A percentile compares a stretch with the other conserved stretches of the same genome.
Evolutionary conservation across 1,140 invertebrate genomes (phyloP).

Genomic region (Pogonomyrmex californicus): DNA sequence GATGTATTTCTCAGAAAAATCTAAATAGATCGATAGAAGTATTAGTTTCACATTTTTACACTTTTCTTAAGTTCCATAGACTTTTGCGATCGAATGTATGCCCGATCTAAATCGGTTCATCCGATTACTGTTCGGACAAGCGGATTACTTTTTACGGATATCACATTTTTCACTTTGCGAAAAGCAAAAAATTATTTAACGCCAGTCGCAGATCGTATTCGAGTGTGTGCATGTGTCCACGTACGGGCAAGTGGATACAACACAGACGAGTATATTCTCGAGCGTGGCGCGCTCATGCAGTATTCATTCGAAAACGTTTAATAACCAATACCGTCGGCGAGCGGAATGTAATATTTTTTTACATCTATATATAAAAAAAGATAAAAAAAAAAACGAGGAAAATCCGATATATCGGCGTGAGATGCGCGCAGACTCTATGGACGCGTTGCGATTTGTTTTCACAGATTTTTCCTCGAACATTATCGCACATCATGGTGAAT

Average conservation of each 20-base stretch:
- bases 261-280: slow-evolving; percentile 52
- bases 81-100: slow-evolving; percentile 25
- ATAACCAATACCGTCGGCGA: slow-evolving; percentile 61
- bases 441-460: slow-evolving; percentile 51
- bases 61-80: slow-evolving; percentile 8
- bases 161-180: slow-evolving; percentile 60
- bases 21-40: not conserved
- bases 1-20: not conserved
- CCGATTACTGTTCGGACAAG: slow-evolving; percentile 48
- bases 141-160: slow-evolving; percentile 58
- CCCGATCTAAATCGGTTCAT: slow-evolving; percentile 49
- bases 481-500: slow-evolving; percentile 32
- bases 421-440: not conserved
- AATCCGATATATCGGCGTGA: slow-evolving; percentile 55
- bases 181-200: slow-evolving; percentile 64
- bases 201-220: slow-evolving; percentile 34
- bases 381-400: not conserved
- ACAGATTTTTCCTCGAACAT: slow-evolving; percentile 59
- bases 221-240: not conserved
- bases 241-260: slow-evolving; percentile 1
- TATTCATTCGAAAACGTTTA: slow-evolving; percentile 63
- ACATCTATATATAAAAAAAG: slow-evolving; percentile 45
- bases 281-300: slow-evolving; percentile 55
- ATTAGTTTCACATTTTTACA: not conserved
- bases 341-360: slow-evolving; percentile 64